phyloP scores from a whole-genome alignment of 2,113 vertebrate genomes.

The Chloroceryle aenea region DNA sequence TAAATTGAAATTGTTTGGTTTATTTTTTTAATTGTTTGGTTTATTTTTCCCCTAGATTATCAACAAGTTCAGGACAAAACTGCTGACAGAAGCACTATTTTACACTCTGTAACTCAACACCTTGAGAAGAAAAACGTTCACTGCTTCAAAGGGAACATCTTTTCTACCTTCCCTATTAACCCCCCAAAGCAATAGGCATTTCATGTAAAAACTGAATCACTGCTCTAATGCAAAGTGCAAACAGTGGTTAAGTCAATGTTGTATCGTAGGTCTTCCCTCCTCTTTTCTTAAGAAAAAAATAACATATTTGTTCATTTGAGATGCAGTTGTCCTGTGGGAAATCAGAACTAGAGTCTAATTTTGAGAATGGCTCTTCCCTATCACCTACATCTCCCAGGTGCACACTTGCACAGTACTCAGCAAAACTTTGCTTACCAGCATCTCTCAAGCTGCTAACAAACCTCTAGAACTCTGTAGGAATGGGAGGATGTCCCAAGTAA shows the following conservation, averaged over 20 bases:
- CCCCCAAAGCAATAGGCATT: accelerated
- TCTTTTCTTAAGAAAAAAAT: neutral
- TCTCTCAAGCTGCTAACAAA: neutral
- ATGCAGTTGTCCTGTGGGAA: neutral
- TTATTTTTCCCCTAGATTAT: neutral
- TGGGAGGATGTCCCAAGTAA: neutral
- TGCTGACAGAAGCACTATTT: neutral
- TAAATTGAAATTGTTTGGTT: neutral
- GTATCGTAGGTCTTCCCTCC: accelerated
- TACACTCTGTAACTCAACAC: neutral
- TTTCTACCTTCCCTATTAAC: no score
- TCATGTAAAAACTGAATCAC: neutral
- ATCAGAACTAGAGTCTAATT: neutral
- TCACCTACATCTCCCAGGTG: neutral
- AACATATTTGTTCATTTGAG: neutral
- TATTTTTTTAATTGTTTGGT: no score
- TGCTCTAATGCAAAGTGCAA: neutral
- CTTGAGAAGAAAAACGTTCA: neutral
- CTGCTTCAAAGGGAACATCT: neutral
- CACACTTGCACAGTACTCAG: neutral
- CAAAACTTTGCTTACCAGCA: neutral
- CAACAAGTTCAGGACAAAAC: neutral
- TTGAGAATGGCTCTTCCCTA: neutral
- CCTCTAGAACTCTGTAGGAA: neutral
- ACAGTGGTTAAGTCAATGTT: neutral